Conservation (phyloP, 2,888 invertebrate genomes). For the Norana najaformis region DNA sequence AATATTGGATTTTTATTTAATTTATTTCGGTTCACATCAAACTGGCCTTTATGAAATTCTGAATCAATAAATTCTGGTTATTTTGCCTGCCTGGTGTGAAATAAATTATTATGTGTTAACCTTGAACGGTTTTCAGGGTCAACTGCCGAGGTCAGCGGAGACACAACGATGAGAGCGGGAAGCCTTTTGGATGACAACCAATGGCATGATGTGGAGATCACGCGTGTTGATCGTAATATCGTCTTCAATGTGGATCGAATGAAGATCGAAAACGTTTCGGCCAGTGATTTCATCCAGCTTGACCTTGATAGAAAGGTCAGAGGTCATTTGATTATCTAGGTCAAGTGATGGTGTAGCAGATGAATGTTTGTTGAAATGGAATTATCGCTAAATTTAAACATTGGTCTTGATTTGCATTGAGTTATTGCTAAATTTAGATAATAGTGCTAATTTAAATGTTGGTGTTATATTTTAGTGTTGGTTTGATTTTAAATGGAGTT, state of each 20-base stretch:
- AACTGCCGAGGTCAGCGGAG: conserved; percentile 48
- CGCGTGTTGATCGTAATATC: conserved; percentile 79
- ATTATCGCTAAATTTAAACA: background rate
- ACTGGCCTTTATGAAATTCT: no score
- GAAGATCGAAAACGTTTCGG: conserved; percentile 75
- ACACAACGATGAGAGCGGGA: conserved; percentile 70
- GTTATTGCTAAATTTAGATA: background rate
- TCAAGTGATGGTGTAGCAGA: background rate
- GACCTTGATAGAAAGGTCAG: conserved; percentile 76
- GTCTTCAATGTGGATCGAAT: conserved; percentile 94
- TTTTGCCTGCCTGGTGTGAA: no score
- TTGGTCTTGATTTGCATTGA: background rate
- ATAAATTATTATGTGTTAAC: background rate
- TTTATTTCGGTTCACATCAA: no score
- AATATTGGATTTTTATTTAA: no score
- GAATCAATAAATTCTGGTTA: no score
- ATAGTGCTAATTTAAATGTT: background rate
- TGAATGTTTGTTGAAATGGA: background rate
- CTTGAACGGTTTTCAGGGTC: conserved; percentile 40
- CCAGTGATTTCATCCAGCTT: conserved; percentile 86
- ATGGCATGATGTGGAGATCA: conserved; percentile 94
- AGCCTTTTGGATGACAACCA: conserved; percentile 93
- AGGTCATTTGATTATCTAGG: background rate
- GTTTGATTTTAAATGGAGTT: no score
- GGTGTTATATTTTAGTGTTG: background rate